phyloP scores from a whole-genome alignment of 2,888 invertebrate genomes.

The Yponomeuta plumbellus region DNA sequence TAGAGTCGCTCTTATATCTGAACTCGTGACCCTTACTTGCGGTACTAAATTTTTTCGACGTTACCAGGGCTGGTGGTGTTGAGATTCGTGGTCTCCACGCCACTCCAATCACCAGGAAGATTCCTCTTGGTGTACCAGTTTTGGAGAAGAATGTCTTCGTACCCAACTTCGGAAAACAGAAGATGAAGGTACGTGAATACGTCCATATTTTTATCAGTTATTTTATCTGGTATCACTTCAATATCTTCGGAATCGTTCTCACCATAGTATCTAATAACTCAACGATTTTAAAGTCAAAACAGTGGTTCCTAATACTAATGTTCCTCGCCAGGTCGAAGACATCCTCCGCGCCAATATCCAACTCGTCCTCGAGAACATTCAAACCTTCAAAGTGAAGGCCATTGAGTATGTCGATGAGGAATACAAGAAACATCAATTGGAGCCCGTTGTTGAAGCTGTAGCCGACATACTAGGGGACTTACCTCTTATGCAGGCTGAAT shows the following conservation, averaged over 20 bases:
- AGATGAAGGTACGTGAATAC: constrained; percentile 50
- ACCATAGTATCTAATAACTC: no score
- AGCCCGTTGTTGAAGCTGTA: constrained; percentile 73
- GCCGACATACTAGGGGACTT: constrained; percentile 79
- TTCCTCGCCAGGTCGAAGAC: constrained; percentile 55
- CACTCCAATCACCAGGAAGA: constrained; percentile 82
- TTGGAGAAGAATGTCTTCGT: constrained; percentile 86
- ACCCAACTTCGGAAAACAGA: constrained; percentile 72
- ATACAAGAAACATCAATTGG: constrained; percentile 61
- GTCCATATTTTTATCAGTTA: not conserved
- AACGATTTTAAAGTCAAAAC: no score
- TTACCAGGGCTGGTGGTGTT: constrained; percentile 81
- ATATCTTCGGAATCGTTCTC: no score
- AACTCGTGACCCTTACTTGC: not conserved
- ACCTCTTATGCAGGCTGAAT: constrained; percentile 82
- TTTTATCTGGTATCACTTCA: no score
- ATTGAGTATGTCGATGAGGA: constrained; percentile 73
- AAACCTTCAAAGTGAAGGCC: constrained; percentile 77
- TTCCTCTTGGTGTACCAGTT: constrained; percentile 83
- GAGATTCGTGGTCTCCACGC: constrained; percentile 86
- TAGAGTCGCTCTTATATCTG: no score
- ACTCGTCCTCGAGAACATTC: constrained; percentile 82
- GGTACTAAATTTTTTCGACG: not conserved
- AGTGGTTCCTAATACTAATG: not conserved
- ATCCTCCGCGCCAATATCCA: constrained; percentile 80